Conservation (phyloP, 2,113 vertebrate species). For the Saguinus midas region DNA sequence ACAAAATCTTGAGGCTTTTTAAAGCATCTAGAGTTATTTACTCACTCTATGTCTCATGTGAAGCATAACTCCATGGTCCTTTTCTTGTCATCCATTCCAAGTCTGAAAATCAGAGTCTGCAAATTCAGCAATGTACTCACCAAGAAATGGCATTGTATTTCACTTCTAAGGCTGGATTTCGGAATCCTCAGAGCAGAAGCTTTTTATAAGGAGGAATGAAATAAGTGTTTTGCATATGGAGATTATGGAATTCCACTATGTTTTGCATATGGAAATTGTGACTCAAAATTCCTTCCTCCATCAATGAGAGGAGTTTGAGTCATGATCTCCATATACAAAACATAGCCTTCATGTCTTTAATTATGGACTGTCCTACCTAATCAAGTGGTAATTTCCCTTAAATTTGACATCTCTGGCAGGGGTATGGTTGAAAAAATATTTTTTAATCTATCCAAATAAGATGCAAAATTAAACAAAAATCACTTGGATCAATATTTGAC, state of each 20-base stretch:
- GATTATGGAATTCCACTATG: too few species aligned
- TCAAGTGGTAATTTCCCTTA: neutral
- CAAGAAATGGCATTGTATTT: neutral
- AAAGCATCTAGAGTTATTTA: neutral
- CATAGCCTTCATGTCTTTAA: neutral
- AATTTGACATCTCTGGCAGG: neutral
- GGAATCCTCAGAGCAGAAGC: neutral
- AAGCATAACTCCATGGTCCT: neutral
- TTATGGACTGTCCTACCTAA: neutral
- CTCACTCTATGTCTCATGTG: neutral
- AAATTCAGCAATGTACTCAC: neutral
- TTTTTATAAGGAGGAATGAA: too few species aligned
- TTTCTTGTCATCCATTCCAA: neutral
- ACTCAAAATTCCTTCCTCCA: too few species aligned
- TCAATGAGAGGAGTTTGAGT: neutral
- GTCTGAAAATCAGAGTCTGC: neutral
- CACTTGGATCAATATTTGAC: neutral
- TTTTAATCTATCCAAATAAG: neutral
- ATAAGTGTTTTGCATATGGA: too few species aligned
- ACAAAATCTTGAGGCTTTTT: neutral
- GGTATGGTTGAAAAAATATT: neutral
- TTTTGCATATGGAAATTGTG: too few species aligned
- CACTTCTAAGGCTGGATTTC: neutral
- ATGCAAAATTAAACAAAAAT: neutral
- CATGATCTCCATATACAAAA: neutral